These are phyloP conservation scores for Calephelis perditalis DNA, from an alignment of 2,888 invertebrate genomes.

Conservation along the genomic window DNA sequence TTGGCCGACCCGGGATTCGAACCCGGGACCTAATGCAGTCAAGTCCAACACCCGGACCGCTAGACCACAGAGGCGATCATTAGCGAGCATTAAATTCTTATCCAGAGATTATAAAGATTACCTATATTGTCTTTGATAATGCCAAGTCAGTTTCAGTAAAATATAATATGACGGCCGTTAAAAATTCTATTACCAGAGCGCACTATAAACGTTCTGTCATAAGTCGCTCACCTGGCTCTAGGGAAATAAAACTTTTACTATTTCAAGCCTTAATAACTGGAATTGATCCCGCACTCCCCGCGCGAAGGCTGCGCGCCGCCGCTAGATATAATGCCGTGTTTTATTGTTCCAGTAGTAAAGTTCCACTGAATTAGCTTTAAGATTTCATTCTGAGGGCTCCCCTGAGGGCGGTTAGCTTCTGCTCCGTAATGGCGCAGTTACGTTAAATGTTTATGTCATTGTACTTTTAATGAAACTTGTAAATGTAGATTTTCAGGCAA, in stretches of 20 bases:
- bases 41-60: too few relatives aligned
- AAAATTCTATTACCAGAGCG: conserved; percentile 46
- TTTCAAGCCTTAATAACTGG: conserved; percentile 48
- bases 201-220: conserved; percentile 34
- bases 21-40: too few relatives aligned
- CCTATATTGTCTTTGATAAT: too few relatives aligned
- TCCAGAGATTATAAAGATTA: too few relatives aligned
- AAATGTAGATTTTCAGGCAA: not conserved
- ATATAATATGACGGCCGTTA: conserved; percentile 32
- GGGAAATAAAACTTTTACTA: conserved; percentile 59
- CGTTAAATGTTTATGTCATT: conserved; percentile 12
- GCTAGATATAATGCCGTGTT: conserved; percentile 35
- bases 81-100: too few relatives aligned
- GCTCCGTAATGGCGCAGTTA: conserved; percentile 13
- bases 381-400: conserved; percentile 19
- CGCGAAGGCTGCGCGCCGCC: not conserved
- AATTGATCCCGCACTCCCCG: conserved; percentile 38
- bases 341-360: conserved; percentile 33
- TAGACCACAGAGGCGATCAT: too few relatives aligned
- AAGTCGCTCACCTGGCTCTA: conserved; percentile 38
- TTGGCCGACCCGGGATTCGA: too few relatives aligned
- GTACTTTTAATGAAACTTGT: conserved; percentile 8
- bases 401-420: conserved; percentile 13
- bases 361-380: conserved; percentile 19
- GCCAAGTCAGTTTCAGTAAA: not conserved